Evolutionary conservation across 2,797 vertebrate species (phyloP).

Genomic region (Salmo trutta): DNA sequence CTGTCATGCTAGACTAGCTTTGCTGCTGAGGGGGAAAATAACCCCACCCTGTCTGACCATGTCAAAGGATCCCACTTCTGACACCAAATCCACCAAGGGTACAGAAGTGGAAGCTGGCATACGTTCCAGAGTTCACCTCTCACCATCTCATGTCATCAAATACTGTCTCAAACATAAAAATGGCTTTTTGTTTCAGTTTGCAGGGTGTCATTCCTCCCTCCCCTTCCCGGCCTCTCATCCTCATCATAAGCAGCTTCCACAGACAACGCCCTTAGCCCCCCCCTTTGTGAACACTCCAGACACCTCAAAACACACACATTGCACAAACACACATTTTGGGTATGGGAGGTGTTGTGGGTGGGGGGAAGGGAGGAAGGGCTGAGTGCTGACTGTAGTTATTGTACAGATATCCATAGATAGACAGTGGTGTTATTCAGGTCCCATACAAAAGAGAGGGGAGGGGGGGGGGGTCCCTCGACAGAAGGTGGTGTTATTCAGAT

Average conservation of each 20-base stretch:
- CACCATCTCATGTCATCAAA: background rate
- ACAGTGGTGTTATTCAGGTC: conserved; percentile 47
- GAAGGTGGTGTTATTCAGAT: conserved; percentile 39
- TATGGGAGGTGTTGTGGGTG: background rate
- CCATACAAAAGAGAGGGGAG: conserved; percentile 34
- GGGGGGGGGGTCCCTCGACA: conserved; percentile 19
- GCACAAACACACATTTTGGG: background rate
- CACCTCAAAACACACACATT: background rate
- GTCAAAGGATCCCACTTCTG: conserved; percentile 2
- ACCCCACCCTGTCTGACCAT: conserved; percentile 17
- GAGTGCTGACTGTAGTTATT: conserved; percentile 34
- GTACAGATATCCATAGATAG: conserved; percentile 25
- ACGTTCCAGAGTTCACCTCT: background rate
- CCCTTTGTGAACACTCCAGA: background rate
- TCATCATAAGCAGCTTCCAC: background rate
- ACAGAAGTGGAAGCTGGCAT: background rate
- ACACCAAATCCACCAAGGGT: background rate
- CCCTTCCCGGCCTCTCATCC: background rate
- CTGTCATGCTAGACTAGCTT: background rate
- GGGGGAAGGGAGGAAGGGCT: conserved; percentile 10
- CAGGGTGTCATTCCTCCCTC: background rate
- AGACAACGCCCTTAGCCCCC: background rate
- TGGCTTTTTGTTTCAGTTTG: background rate
- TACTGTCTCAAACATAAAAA: background rate
- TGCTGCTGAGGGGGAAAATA: conserved; percentile 11